phyloP scores from a whole-genome alignment of 2,888 invertebrate genomes.

The Caenorhabditis sulstoni region DNA sequence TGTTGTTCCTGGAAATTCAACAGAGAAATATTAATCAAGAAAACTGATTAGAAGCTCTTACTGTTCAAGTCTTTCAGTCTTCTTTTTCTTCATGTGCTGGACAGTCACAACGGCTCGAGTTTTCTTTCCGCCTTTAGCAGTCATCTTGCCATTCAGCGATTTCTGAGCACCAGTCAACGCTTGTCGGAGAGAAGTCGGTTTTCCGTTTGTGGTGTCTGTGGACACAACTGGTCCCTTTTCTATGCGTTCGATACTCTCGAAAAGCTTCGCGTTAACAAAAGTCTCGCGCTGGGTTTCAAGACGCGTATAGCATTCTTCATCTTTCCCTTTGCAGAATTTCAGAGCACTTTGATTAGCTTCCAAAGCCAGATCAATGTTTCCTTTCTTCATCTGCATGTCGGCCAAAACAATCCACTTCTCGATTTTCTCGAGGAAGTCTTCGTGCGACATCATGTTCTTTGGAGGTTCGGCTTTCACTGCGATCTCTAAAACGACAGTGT shows the following conservation, averaged over 20 bases:
- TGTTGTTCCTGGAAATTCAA: slow-evolving; percentile 37
- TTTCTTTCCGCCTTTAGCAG: slow-evolving; percentile 59
- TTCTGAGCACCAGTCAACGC: slow-evolving; percentile 71
- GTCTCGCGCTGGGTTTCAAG: slow-evolving; percentile 77
- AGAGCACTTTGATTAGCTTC: slow-evolving; percentile 76
- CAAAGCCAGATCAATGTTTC: slow-evolving; percentile 79
- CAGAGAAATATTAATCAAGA: not conserved
- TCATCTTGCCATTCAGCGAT: slow-evolving; percentile 59
- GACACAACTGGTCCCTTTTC: slow-evolving; percentile 73
- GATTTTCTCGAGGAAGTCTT: slow-evolving; percentile 79
- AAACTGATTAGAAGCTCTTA: not conserved
- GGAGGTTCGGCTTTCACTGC: slow-evolving; percentile 84
- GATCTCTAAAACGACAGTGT: slow-evolving; percentile 91
- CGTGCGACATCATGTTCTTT: slow-evolving; percentile 83
- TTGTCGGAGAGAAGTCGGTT: slow-evolving; percentile 67
- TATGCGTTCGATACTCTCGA: slow-evolving; percentile 80
- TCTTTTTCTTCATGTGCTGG: slow-evolving; percentile 69
- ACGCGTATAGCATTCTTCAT: slow-evolving; percentile 66
- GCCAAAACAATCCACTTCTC: slow-evolving; percentile 79
- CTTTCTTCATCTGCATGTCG: slow-evolving; percentile 78
- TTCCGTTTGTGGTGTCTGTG: slow-evolving; percentile 49
- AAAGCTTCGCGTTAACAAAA: slow-evolving; percentile 79
- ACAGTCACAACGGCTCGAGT: slow-evolving; percentile 56
- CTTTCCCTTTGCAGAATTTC: slow-evolving; percentile 80
- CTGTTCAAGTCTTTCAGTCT: slow-evolving; percentile 46